Conservation (phyloP, 2,797 vertebrate genomes). For the Cynopterus sphinx region DNA sequence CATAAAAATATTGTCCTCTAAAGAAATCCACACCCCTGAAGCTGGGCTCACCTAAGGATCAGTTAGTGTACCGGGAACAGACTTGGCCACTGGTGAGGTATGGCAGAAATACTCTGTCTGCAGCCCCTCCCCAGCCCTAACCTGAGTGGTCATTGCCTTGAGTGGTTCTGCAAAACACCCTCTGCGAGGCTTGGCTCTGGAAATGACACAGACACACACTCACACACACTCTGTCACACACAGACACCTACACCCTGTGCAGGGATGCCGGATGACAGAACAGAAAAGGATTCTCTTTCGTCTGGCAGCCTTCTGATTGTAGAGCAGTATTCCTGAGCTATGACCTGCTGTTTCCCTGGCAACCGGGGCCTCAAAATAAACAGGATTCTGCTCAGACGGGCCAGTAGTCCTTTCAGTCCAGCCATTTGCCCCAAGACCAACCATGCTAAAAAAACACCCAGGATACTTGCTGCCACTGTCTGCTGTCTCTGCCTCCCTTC, state of each 20-base stretch:
- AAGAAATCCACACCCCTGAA: neutral
- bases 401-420: slow-evolving; percentile 63
- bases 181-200: slow-evolving; percentile 18
- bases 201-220: slow-evolving; percentile 23
- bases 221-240: neutral
- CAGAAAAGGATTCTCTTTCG: slow-evolving; percentile 57
- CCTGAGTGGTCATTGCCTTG: neutral
- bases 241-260: slow-evolving; percentile 39
- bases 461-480: slow-evolving; percentile 39
- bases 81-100: neutral
- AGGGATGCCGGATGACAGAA: neutral
- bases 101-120: neutral
- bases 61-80: neutral
- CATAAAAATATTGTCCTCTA: neutral
- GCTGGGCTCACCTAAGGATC: neutral
- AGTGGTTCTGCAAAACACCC: neutral
- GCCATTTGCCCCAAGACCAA: slow-evolving; percentile 73
- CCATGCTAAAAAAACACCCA: slow-evolving; percentile 71
- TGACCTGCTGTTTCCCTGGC: slow-evolving; percentile 71
- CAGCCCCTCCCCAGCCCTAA: neutral
- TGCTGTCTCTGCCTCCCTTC: slow-evolving; percentile 37
- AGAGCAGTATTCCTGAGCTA: slow-evolving; percentile 49
- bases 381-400: slow-evolving; percentile 68
- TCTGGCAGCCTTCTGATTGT: slow-evolving; percentile 56
- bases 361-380: slow-evolving; percentile 76